Evolutionary conservation across 2,113 vertebrate genomes (phyloP).

Genomic region (Pomatorhinus ruficollis): DNA sequence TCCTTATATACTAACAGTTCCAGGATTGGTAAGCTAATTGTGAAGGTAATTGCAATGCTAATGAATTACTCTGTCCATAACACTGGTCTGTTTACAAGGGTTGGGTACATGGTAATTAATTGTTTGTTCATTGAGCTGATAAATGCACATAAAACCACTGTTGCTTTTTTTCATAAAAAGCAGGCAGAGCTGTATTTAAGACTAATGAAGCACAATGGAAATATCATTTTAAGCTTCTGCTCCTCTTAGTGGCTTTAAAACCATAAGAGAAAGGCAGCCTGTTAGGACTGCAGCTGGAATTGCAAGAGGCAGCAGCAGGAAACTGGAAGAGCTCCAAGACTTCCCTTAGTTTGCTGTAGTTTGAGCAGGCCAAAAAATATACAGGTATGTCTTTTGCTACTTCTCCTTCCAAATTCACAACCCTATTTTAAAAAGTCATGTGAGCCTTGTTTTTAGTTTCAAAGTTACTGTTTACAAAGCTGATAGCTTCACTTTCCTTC

Average conservation of each 20-base stretch:
- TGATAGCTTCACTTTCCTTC: background rate
- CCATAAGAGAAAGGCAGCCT: background rate
- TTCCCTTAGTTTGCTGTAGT: background rate
- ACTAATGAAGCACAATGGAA: background rate
- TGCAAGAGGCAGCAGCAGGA: background rate
- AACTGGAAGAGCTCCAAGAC: background rate
- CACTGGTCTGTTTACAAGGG: background rate
- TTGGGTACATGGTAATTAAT: background rate
- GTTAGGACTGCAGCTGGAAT: background rate
- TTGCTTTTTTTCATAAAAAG: background rate
- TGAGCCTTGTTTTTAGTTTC: background rate
- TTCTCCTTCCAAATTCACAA: background rate
- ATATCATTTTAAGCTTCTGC: background rate
- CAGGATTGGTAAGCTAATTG: background rate
- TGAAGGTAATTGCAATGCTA: background rate
- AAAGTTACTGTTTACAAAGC: background rate
- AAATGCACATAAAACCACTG: background rate
- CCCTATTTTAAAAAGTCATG: background rate
- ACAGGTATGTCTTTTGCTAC: background rate
- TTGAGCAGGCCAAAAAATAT: background rate
- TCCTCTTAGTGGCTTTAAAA: background rate
- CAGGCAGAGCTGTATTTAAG: background rate
- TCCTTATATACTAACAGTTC: background rate
- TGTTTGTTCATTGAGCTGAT: background rate
- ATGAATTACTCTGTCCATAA: background rate